Conservation (phyloP, 2,888 invertebrate genomes). For the Anticlea derivata region DNA sequence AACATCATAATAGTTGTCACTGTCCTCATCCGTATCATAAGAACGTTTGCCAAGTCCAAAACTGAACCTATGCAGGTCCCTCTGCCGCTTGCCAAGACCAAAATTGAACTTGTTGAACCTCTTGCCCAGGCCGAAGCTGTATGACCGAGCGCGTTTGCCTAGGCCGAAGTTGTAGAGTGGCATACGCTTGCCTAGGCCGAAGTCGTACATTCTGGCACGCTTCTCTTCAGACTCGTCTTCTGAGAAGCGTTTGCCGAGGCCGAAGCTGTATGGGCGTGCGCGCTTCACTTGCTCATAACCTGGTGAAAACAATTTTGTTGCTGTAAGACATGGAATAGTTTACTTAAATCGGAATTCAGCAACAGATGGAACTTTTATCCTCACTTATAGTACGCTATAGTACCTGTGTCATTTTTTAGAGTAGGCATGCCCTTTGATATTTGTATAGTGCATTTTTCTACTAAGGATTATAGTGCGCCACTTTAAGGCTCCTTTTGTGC, state of each 20-base stretch:
- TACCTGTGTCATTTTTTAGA: too few relatives aligned
- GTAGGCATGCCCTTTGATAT: too few relatives aligned
- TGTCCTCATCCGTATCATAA: constrained; percentile 55
- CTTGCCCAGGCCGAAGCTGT: constrained; percentile 85
- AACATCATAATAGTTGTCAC: constrained; percentile 61
- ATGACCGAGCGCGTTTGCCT: constrained; percentile 73
- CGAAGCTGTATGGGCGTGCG: constrained; percentile 87
- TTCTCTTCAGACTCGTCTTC: constrained; percentile 68
- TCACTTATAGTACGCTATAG: too few relatives aligned
- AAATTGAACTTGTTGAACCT: constrained; percentile 81
- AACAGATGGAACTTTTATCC: too few relatives aligned
- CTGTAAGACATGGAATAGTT: too few relatives aligned
- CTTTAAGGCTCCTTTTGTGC: too few relatives aligned
- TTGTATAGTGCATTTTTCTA: too few relatives aligned
- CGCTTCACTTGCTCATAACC: constrained; percentile 76
- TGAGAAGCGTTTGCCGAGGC: constrained; percentile 86
- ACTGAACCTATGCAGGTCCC: constrained; percentile 77
- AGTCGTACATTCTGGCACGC: constrained; percentile 69
- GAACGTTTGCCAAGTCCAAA: constrained; percentile 84
- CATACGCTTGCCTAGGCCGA: constrained; percentile 74
- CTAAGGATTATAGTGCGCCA: too few relatives aligned
- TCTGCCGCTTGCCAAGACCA: constrained; percentile 82
- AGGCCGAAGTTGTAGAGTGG: constrained; percentile 79
- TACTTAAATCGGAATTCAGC: too few relatives aligned
- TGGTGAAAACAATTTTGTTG: constrained; percentile 35